Conservation (phyloP, 2,888 invertebrate species). For the Cancer borealis region DNA sequence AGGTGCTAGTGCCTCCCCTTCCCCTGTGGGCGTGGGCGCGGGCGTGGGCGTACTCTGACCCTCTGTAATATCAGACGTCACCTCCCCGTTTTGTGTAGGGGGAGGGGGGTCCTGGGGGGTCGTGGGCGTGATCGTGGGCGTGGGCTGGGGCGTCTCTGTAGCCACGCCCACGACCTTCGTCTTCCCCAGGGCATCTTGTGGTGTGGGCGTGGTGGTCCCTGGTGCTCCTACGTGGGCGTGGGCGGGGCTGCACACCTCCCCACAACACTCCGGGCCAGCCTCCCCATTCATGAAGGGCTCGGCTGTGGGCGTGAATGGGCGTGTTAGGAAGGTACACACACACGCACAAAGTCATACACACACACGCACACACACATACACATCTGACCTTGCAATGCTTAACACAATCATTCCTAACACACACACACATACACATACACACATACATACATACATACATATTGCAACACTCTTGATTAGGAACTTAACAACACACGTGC, state of each 20-base stretch:
- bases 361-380: not conserved
- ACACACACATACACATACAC: not conserved
- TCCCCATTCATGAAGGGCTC: conserved; percentile 92
- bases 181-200: conserved; percentile 6
- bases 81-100: conserved; percentile 79
- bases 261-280: conserved; percentile 87
- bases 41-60: conserved; percentile 31
- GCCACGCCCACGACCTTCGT: too few species aligned
- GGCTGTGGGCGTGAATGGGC: conserved; percentile 81
- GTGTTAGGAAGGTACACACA: not conserved
- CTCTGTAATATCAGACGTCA: not conserved
- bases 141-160: not conserved
- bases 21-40: conserved; percentile 43
- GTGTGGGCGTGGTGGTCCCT: not conserved
- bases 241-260: conserved; percentile 85
- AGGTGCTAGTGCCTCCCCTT: not conserved
- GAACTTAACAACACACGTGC: not conserved
- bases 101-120: not conserved
- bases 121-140: not conserved
- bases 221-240: conserved; percentile 80
- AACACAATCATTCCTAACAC: not conserved
- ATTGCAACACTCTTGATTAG: not conserved
- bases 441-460: not conserved
- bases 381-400: not conserved
- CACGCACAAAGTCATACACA: not conserved